Percentiles rank a stretch among this genome's conserved stretches.
Evolutionary conservation across 2,888 invertebrate species (phyloP).

Genomic region (Amiota communis): DNA sequence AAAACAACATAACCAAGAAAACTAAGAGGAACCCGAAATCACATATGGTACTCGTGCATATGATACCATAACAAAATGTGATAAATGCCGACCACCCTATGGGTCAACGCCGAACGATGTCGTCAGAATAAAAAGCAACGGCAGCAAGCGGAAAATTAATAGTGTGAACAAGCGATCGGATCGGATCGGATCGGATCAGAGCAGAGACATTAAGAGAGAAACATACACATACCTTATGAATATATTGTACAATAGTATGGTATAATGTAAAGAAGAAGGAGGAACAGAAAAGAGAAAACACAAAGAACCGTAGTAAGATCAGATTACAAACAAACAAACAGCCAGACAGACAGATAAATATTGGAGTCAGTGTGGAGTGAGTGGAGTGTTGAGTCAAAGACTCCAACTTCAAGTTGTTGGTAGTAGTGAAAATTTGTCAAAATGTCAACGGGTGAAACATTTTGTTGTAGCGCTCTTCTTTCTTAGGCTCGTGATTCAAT

Average conservation of each 20-base stretch:
- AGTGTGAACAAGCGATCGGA: slow-evolving; percentile 60
- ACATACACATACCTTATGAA: not conserved
- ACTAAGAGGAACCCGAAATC: not conserved
- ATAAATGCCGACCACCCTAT: slow-evolving; percentile 68
- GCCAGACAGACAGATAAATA: slow-evolving; percentile 35
- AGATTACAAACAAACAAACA: slow-evolving; percentile 50
- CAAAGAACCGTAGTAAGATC: slow-evolving; percentile 39
- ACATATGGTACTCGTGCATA: not conserved
- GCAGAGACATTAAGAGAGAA: slow-evolving; percentile 9
- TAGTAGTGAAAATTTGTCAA: slow-evolving; percentile 70
- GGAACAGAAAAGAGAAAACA: slow-evolving; percentile 12
- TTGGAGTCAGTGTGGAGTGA: not conserved
- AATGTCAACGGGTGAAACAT: slow-evolving; percentile 69
- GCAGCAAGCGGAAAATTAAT: slow-evolving; percentile 66
- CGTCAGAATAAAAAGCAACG: slow-evolving; percentile 34
- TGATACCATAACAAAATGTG: slow-evolving; percentile 53
- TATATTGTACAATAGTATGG: not conserved
- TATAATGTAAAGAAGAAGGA: slow-evolving; percentile 22
- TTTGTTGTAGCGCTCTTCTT: slow-evolving; percentile 44
- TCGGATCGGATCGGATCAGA: slow-evolving; percentile 25
- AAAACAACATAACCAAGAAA: slow-evolving; percentile 14
- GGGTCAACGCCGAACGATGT: slow-evolving; percentile 38
- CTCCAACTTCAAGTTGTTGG: slow-evolving; percentile 44
- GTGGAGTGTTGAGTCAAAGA: not conserved
- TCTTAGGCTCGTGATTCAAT: slow-evolving; percentile 33